Percentiles rank a stretch among this genome's conserved stretches.
Evolutionary conservation across 2,888 invertebrate species (phyloP).

Genomic region (Mantis religiosa): DNA sequence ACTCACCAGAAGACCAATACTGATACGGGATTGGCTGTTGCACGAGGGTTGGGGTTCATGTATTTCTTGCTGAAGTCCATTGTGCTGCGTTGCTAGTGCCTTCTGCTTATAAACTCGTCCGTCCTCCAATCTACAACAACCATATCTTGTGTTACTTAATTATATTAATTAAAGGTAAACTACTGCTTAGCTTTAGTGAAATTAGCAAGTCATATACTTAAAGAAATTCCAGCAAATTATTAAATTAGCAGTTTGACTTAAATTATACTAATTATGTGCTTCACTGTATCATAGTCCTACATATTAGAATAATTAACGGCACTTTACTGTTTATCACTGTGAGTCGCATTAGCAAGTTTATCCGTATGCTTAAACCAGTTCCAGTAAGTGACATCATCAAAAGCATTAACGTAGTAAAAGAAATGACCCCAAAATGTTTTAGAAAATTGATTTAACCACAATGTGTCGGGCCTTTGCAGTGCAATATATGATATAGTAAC

Average conservation of each 20-base stretch:
- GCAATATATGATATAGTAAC: no score
- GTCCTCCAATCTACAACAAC: neutral
- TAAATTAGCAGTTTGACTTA: no score
- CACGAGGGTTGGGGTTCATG: conserved; percentile 58
- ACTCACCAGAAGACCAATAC: conserved; percentile 63
- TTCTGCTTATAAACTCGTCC: neutral
- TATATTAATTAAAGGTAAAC: neutral
- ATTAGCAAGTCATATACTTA: neutral
- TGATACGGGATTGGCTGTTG: conserved; percentile 55
- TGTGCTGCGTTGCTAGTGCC: conserved; percentile 7
- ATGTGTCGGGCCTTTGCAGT: no score
- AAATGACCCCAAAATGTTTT: no score
- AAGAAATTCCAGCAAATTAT: no score
- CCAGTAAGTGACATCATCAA: no score
- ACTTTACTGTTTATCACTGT: neutral
- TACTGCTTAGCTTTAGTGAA: neutral
- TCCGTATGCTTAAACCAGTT: neutral
- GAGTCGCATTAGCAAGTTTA: neutral
- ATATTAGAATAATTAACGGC: neutral
- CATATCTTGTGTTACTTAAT: no score
- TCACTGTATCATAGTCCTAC: no score
- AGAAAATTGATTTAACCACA: no score
- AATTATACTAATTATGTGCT: no score
- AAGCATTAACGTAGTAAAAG: no score
- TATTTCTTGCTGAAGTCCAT: conserved; percentile 62